A percentile compares a stretch with the other conserved stretches of the same genome.
Conservation (phyloP, 2,113 vertebrate species). For the Macroglossus sobrinus region DNA sequence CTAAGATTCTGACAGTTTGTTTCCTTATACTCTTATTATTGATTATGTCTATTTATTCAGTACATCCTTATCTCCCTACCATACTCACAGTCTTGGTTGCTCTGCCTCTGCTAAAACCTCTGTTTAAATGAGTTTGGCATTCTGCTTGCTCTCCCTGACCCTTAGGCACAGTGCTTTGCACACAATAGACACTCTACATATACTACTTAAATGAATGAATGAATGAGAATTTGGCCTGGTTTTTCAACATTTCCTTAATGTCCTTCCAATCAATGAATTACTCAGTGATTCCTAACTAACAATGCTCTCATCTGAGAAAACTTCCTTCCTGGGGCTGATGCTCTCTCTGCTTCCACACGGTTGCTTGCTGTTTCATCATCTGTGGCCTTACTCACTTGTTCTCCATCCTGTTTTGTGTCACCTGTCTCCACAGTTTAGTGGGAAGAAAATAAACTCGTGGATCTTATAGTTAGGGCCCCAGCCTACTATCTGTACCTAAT, state of each 20-base stretch:
- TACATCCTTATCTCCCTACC: not conserved
- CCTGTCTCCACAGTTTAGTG: not conserved
- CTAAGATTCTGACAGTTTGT: not conserved
- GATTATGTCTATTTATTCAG: not conserved
- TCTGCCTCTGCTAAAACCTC: not conserved
- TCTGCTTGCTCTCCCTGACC: not conserved
- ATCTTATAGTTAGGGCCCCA: not conserved
- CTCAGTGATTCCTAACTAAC: not conserved
- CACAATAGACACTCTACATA: not conserved
- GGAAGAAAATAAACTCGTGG: not conserved
- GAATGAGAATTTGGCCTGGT: not conserved
- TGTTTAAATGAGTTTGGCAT: not conserved
- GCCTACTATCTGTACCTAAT: not conserved
- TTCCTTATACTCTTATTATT: not conserved
- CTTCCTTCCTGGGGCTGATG: not conserved
- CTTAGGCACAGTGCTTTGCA: not conserved
- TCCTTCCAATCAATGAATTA: not conserved
- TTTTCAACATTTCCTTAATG: not conserved
- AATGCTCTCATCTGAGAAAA: not conserved
- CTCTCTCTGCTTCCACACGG: not conserved
- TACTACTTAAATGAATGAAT: not conserved
- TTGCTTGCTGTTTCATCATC: not conserved
- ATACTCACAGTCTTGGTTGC: not conserved
- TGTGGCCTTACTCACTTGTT: not conserved
- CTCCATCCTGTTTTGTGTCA: not conserved